These are phyloP conservation scores for Budorcas taxicolor DNA, from an alignment of 2,113 vertebrate genomes.

Conservation along the genomic window DNA sequence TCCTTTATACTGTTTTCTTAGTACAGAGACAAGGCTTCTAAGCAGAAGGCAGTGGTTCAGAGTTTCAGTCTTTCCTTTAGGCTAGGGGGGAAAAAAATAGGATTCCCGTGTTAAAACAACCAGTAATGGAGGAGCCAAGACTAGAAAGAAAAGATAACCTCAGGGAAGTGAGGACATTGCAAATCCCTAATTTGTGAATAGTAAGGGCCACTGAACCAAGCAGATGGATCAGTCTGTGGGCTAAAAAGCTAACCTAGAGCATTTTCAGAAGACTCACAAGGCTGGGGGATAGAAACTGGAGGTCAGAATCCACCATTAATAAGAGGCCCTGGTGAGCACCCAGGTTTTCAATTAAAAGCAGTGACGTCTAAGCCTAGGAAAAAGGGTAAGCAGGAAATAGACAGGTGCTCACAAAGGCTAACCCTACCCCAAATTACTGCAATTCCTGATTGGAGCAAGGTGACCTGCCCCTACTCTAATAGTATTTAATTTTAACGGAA, in stretches of 20 bases:
- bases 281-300: neutral
- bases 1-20: neutral
- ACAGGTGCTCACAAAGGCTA: neutral
- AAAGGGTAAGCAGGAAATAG: neutral
- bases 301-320: neutral
- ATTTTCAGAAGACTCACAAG: neutral
- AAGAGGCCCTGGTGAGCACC: neutral
- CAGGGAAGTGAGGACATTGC: neutral
- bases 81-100: neutral
- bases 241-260: neutral
- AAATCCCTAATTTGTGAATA: neutral
- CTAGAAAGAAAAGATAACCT: neutral
- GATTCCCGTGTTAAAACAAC: neutral
- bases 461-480: neutral
- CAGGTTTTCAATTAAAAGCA: neutral
- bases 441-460: neutral
- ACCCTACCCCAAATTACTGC: neutral
- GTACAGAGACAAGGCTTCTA: neutral
- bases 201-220: neutral
- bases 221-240: neutral
- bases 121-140: neutral
- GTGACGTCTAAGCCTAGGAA: no score
- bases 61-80: neutral
- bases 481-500: neutral
- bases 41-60: neutral